A percentile compares a stretch with the other conserved stretches of the same genome.
Evolutionary conservation across 2,888 invertebrate genomes (phyloP).

Genomic region (Achlya flavicornis): DNA sequence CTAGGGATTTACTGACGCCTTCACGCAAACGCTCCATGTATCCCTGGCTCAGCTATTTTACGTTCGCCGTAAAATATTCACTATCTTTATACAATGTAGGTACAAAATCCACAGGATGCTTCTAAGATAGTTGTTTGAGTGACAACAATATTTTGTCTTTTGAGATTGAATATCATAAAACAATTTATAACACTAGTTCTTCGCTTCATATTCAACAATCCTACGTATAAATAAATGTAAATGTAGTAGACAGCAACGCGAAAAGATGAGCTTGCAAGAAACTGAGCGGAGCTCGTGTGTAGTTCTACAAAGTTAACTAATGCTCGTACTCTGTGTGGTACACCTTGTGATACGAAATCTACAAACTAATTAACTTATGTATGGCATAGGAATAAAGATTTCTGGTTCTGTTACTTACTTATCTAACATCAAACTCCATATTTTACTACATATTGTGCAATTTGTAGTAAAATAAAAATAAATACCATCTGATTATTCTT

Average conservation of each 20-base stretch:
- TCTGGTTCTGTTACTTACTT: not conserved
- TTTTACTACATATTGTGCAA: constrained; percentile 2
- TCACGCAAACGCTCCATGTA: constrained; percentile 53
- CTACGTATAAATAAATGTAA: not conserved
- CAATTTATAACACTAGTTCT: not conserved
- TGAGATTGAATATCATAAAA: not conserved
- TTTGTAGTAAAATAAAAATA: not conserved
- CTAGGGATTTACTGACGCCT: constrained; percentile 69
- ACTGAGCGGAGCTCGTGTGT: not conserved
- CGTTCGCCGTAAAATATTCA: constrained; percentile 67
- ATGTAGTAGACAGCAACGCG: not conserved
- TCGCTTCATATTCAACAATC: not conserved
- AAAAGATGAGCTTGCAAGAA: not conserved
- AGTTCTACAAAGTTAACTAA: not conserved
- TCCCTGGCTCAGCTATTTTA: constrained; percentile 52
- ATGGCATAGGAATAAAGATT: not conserved
- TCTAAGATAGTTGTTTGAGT: not conserved
- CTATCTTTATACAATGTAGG: constrained; percentile 54
- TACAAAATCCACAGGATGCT: constrained; percentile 22
- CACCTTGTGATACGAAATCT: not conserved
- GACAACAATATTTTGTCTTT: not conserved
- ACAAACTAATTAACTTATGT: not conserved
- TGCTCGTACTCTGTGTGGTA: not conserved
- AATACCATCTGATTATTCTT: constrained; percentile 4
- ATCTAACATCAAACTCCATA: not conserved